phyloP scores from a whole-genome alignment of 1,140 invertebrate species.

The Wasmannia auropunctata region DNA sequence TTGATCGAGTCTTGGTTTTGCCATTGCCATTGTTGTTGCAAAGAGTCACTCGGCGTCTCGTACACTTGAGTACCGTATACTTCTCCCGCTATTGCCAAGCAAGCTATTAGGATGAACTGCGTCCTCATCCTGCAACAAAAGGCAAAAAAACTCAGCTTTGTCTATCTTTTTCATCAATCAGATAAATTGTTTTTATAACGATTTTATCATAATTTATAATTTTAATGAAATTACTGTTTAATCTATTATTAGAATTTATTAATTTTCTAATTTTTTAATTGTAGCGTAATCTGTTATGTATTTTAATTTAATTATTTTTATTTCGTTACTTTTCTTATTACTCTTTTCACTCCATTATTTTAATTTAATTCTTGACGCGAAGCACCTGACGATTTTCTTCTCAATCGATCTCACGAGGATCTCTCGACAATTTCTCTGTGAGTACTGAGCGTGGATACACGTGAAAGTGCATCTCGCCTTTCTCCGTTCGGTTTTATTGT shows the following conservation, averaged over 20 bases:
- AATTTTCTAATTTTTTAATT: background rate
- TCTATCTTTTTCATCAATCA: background rate
- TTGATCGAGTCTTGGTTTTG: conserved; percentile 72
- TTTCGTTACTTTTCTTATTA: background rate
- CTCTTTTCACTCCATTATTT: background rate
- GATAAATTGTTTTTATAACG: background rate
- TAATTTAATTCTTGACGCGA: conserved; percentile 3
- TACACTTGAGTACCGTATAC: conserved; percentile 76
- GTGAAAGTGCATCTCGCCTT: conserved; percentile 75
- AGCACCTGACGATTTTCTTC: background rate
- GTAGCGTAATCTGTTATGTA: background rate
- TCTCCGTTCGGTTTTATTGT: conserved; percentile 63
- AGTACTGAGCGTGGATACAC: background rate
- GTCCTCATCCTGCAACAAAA: conserved; percentile 75
- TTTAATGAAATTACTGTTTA: background rate
- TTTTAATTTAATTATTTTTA: conserved; percentile 5
- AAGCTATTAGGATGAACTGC: conserved; percentile 74
- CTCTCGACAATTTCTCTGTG: conserved; percentile 49
- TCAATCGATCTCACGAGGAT: background rate
- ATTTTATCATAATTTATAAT: background rate
- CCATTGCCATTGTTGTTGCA: conserved; percentile 75
- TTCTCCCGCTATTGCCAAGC: conserved; percentile 69
- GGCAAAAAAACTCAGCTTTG: background rate
- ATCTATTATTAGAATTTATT: background rate
- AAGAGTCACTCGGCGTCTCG: conserved; percentile 57